Base-by-base conservation (phyloP, 2,113 vertebrate genomes). In the Sinocyclocheilus anophthalmus region DNA sequence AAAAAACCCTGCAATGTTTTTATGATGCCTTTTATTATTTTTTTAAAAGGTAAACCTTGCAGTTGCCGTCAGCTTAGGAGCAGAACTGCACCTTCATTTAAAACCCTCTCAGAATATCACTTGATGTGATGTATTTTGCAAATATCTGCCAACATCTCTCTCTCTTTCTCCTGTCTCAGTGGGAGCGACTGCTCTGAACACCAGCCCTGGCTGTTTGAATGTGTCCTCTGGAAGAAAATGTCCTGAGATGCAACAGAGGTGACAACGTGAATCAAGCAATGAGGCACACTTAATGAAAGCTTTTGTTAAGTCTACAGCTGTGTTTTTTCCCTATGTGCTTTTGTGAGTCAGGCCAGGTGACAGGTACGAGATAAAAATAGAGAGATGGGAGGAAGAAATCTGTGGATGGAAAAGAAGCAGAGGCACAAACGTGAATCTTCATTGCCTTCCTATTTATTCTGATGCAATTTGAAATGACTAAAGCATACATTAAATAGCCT, bases 141-240 rank as follows among this genome's bases (percentile, higher is more conserved):
- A 81, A 24, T 45, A 9, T 45, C 37, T 81, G 33, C 78, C 59
- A 61, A 5, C 11, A 30, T 30, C 7, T n/a, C 24, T 63, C 57
- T 79, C 10, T 79, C 18, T 80, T 57, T 26, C 22, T 65, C 78
- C 53, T 26, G 0, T 65, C 39, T 65, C 79, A n/a, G 85, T 61
- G 86, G 84, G 89, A 92, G 88, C 91, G 92, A 93, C 90, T 92
- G 91, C 90, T 90, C 83, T 92, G 88, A 89, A 91, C 92, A 92
- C 91, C 91, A 90, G 89, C 86, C 77, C 76, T 91, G 91, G 92
- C 93, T 91, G 91, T 87, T 90, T 73, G 88, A 87, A 84, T 90
- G 84, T 88, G 81, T 83, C 73, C 89, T 86, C 88, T 76, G 87
- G 86, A 77, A 92, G 88, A 88, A 84, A 88, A 78, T 91, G 78